Percentiles rank a stretch among this genome's conserved stretches.
These are phyloP conservation scores for Pterois miles DNA, from an alignment of 2,797 vertebrate species.

Conservation along the genomic window DNA sequence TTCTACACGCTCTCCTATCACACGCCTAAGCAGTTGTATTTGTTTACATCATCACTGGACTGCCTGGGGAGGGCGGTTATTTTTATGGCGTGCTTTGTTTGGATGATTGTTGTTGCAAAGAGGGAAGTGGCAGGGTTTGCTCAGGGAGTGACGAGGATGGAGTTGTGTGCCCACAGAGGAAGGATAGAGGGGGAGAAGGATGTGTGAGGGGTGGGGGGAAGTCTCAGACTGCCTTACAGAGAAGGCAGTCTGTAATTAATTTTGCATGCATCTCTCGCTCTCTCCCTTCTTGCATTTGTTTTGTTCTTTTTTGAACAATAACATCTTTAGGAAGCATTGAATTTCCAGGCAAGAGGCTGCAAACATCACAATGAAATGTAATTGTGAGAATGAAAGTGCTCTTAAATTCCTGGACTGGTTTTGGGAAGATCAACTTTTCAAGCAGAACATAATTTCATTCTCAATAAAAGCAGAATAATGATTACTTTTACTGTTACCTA, in stretches of 20 bases:
- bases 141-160: conserved; percentile 60
- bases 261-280: conserved; percentile 74
- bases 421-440: background rate
- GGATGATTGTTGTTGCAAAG: conserved; percentile 69
- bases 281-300: conserved; percentile 63
- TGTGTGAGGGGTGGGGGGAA: background rate
- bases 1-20: conserved; percentile 48
- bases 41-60: conserved; percentile 73
- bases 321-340: conserved; percentile 68
- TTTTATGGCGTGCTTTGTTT: conserved; percentile 76
- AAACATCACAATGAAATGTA: conserved; percentile 29
- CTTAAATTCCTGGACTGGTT: conserved; percentile 12
- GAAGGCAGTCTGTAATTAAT: conserved; percentile 78
- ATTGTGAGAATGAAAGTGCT: conserved; percentile 10
- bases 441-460: background rate
- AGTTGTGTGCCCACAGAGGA: conserved; percentile 64
- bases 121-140: conserved; percentile 52
- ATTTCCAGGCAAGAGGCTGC: conserved; percentile 57
- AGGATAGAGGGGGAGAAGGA: conserved; percentile 29
- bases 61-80: conserved; percentile 72
- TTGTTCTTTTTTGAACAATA: conserved; percentile 67
- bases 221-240: conserved; percentile 66
- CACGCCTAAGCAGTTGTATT: conserved; percentile 68
- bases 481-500: background rate
- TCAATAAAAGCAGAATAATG: background rate